Conservation (phyloP, 2,797 vertebrate species). For the Sebastes trivittatus region DNA sequence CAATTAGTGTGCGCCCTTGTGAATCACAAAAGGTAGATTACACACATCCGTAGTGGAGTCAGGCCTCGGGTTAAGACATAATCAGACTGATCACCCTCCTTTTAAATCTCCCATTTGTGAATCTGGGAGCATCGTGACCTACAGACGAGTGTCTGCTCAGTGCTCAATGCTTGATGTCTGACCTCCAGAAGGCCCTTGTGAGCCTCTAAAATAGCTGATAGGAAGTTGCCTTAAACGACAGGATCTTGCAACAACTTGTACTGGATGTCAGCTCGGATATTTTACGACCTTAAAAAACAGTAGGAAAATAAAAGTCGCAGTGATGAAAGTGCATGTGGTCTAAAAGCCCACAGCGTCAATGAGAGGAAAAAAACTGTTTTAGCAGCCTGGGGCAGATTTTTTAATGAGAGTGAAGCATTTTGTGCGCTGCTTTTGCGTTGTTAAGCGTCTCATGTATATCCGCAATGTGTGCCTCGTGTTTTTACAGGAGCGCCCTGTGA, state of each 20-base stretch:
- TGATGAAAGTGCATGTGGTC: not conserved
- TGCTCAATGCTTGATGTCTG: not conserved
- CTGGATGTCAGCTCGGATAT: not conserved
- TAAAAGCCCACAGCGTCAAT: not conserved
- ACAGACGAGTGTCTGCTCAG: not conserved
- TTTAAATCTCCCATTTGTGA: not conserved
- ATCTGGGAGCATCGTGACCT: not conserved
- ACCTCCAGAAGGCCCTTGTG: constrained; percentile 14
- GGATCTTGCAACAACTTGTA: not conserved
- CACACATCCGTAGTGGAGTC: not conserved
- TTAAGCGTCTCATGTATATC: too few species aligned
- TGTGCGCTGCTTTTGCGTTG: too few species aligned
- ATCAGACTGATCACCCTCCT: not conserved
- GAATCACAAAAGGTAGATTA: constrained; percentile 53
- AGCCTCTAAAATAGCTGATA: not conserved
- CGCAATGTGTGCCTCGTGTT: too few species aligned
- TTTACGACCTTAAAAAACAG: not conserved
- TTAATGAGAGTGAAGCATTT: too few species aligned
- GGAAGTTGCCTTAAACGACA: not conserved
- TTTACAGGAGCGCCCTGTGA: too few species aligned
- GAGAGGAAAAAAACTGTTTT: not conserved
- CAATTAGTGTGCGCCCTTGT: constrained; percentile 32
- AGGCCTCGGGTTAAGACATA: constrained; percentile 3
- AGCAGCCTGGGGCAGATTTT: too few species aligned
- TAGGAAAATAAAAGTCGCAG: not conserved